Base-by-base conservation (phyloP, 1,140 invertebrate genomes). In the Cydia fagiglandana region DNA sequence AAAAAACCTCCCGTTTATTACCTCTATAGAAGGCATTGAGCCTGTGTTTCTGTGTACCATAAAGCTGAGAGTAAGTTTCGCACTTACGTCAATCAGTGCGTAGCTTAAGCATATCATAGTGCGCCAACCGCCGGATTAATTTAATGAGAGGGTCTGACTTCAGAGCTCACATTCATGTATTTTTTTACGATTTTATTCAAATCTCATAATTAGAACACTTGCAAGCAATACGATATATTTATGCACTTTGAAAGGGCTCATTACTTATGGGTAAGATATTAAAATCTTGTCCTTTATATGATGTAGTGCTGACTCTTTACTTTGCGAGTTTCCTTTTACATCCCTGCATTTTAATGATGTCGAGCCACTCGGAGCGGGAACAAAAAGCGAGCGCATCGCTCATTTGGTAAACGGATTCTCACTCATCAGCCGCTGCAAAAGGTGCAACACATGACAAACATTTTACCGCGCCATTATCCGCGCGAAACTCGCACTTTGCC, bases 161-260 rank as follows among this genome's bases (percentile, higher is more conserved):
- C 84, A 80, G 78, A 78, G 85, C 81, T 81, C 82, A 83, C 83
- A 79, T 82, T 86, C 85, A 88, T 84, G 79, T 84, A 78, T 88
- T 88, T 88, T 88, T 87, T 87, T 88, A 88, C 88, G 83, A 87
- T 85, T 89, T 91, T 89, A 86, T 87, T 87, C 86, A 89, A 89
- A 89, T 87, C 85, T 84, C 85, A 89, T 91, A 89, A 89, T 91
- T 91, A 88, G 85, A 83, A 84, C 84, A 86, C 85, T 88, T 70
- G 66, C 17, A 41, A n/a, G 30, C 34, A 38, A 61, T 61, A 70
- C 38, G 34, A 38, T 70, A 61, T 61, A 61, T 61, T 61, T 61
- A 41, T 38, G 38, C 30, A 70, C 66, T 41, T 70, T 70, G 9
- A 38, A 70, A 70, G n/a, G n/a, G 30, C 66, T 38, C 34, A 38